Base-by-base conservation (phyloP, 1,140 invertebrate genomes). In the Zaprionus davidi region DNA sequence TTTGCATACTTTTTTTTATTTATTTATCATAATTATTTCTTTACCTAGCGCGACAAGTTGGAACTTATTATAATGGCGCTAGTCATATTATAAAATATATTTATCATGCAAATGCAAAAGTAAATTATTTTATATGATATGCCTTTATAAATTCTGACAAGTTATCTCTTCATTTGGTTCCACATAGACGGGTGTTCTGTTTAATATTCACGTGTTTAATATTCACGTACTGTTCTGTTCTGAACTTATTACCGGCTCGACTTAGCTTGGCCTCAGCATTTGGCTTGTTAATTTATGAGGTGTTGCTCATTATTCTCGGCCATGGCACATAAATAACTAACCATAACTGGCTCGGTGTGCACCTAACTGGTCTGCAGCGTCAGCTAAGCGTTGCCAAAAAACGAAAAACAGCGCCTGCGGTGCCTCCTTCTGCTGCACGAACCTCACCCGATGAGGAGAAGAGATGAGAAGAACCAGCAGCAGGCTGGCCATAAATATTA, bases 291-390 rank as follows among this genome's bases (percentile, higher is more conserved):
- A 90, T 88, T 84, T 88, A 88, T 76, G 74, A 88, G 81, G 84
- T 88, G 84, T 79, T 84, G 74, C 71, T 84, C 81, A 90, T 88
- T 84, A 90, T 81, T 49, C 66, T 81, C 62, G 53, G 60, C 62
- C 49, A 49, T 64, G 57, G 59, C 65, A 78, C 68, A 79, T 87
- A 87, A 87, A 82, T 73, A 51, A 51, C 46, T 51, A 24, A 12
- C 20, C 46, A 59, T 69, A 76, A 69, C 65, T 38, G 49, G 53
- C 59, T 62, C 44, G 34, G 28, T 63, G 53, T 62, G 38, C 49
- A 60, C 55, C 57, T 64, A 69, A 72, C 53, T 71, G 66, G 56
- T 64, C 60, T 66, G 72, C 49, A 57, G 67, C 81, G 78, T 71
- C 59, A 69, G 64, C 71, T 70, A 70, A 73, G 53, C 62, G 60